Conservation (phyloP, 2,113 vertebrate genomes). For the Seriola rivoliana region DNA sequence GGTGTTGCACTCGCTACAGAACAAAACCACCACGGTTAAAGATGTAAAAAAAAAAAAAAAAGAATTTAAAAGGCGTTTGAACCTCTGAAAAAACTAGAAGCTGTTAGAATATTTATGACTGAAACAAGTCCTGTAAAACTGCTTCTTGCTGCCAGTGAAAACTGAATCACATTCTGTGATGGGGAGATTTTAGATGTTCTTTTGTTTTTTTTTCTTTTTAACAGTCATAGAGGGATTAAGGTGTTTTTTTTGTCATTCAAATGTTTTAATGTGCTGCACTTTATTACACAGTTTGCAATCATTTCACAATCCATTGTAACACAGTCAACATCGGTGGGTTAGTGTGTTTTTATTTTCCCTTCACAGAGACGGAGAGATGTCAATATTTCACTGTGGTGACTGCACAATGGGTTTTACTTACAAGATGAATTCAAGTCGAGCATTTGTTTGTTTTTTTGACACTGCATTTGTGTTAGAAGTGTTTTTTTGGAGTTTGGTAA, state of each 20-base stretch:
- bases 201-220: not conserved
- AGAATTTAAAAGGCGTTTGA: not conserved
- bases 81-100: not conserved
- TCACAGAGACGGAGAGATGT: constrained; percentile 21
- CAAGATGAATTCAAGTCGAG: constrained; percentile 5
- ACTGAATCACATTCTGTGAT: not conserved
- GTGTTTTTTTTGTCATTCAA: constrained; percentile 10
- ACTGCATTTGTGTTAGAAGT: constrained; percentile 15
- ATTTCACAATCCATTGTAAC: constrained; percentile 45
- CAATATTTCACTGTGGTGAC: constrained; percentile 31
- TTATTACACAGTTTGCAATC: constrained; percentile 52
- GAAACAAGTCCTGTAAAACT: not conserved
- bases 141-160: constrained; percentile 10
- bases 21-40: not conserved
- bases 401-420: constrained; percentile 25
- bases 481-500: constrained; percentile 32
- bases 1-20: not conserved
- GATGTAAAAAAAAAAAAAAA: not conserved
- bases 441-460: constrained; percentile 6
- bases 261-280: constrained; percentile 59
- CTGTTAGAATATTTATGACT: not conserved
- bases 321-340: constrained; percentile 4
- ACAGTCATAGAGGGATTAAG: not conserved
- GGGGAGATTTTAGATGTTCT: not conserved
- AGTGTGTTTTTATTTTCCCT: not conserved